Conservation (phyloP, 2,113 vertebrate species). For the Agapornis roseicollis region DNA sequence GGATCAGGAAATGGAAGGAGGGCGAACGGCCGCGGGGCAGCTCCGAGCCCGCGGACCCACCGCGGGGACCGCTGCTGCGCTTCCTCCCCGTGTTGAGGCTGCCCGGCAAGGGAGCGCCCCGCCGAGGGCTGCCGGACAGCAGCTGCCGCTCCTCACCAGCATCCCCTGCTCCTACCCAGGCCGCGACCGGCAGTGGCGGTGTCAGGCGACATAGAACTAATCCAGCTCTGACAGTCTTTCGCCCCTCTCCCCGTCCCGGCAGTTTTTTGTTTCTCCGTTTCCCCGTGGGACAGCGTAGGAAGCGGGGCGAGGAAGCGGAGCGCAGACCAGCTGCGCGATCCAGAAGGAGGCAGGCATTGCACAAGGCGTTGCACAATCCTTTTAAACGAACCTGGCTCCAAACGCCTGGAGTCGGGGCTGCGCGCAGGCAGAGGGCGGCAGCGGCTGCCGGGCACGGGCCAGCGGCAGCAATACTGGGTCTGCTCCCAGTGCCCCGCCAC, state of each 20-base stretch:
- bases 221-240: not conserved
- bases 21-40: not conserved
- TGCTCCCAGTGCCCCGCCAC: not conserved
- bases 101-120: not conserved
- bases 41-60: not conserved
- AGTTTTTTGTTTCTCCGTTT: not conserved
- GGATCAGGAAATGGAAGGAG: conserved; percentile 81
- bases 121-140: not conserved
- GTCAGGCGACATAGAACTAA: conserved; percentile 1
- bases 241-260: not conserved
- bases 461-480: not conserved
- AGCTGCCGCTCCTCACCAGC: not conserved
- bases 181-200: not conserved
- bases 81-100: not conserved
- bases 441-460: not conserved
- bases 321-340: not conserved
- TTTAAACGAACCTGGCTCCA: not conserved
- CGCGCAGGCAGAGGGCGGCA: conserved; percentile 39
- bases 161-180: not conserved
- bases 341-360: not conserved
- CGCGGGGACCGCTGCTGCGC: not conserved
- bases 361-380: conserved; percentile 13
- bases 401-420: not conserved
- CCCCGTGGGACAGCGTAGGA: not conserved
- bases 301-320: not conserved